Evolutionary conservation across 2,888 invertebrate genomes (phyloP), one percentile per base, ranked within the genome.

Genomic region (Peribatodes rhomboidaria): DNA sequence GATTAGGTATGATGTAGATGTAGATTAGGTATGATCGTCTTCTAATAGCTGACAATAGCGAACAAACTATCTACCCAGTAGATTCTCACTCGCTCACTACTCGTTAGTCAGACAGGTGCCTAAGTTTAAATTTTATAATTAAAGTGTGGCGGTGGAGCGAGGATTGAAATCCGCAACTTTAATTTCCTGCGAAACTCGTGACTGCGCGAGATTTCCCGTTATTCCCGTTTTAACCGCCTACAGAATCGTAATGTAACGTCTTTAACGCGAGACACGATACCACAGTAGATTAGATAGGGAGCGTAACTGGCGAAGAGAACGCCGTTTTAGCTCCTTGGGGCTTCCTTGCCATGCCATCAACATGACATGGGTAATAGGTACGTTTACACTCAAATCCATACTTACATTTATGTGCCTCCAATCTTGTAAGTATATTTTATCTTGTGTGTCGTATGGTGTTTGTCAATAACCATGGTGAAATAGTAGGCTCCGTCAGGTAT

Each of bases 111-210:
- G 2, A 41, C 14, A 41, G 41, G 14, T 7, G 4, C 8, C 16
- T 41, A 47, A 39, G 14, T 58, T 64, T 58, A 63, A 68, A 67
- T 67, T 64, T 58, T 53, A 65, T 61, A 61, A 65, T 61, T 20
- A 66, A 73, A 66, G 69, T 74, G 71, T 39, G 54, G 65, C 60
- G 10, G 54, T n/a, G 33, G 18, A 13, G 14, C 42, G 65, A 70
- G 76, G 74, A 74, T 77, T 73, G 68, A 74, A 77, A 78, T 75
- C 70, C 71, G 65, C 68, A 78, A 79, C 73, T 78, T 81, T 82
- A 80, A 82, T 82, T 80, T 82, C 80, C 79, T 77, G 78, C 73
- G 64, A 76, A 62, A 73, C 70, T 74, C 74, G 65, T 63, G 67
- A 59, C 66, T 58, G 67, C 53, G 67, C 53, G 68, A 74, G 71